Conservation (phyloP, 1,140 invertebrate genomes). For the Apis cerana region DNA sequence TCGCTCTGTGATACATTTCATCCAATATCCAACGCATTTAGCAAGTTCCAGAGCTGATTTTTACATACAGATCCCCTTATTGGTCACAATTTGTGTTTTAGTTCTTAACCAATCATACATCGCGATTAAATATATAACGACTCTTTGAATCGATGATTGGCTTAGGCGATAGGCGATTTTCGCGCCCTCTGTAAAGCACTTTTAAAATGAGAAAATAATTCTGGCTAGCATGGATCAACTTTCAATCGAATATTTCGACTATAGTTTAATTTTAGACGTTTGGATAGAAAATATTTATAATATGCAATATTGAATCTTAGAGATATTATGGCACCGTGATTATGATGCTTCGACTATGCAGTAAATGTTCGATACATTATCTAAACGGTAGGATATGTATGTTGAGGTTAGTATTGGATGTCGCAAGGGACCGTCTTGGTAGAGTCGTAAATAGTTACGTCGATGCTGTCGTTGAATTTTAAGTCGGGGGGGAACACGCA, state of each 20-base stretch:
- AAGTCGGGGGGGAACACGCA: constrained; percentile 2
- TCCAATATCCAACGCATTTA: background rate
- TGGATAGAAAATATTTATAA: too few species aligned
- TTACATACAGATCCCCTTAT: background rate
- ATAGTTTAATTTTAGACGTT: background rate
- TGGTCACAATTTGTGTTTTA: background rate
- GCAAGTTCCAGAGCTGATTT: background rate
- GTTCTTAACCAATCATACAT: too few species aligned
- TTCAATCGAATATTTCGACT: background rate
- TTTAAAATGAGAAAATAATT: background rate
- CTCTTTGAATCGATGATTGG: background rate
- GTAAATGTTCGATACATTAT: constrained; percentile 22
- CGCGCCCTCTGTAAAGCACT: background rate
- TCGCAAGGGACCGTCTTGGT: constrained; percentile 17
- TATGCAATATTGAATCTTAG: background rate
- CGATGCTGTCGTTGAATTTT: constrained; percentile 26
- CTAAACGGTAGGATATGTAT: background rate
- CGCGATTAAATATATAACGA: background rate
- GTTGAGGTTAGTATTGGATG: background rate
- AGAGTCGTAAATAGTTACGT: constrained; percentile 33
- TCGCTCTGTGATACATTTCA: background rate
- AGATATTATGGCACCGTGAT: background rate
- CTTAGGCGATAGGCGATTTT: fast-evolving
- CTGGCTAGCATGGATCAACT: background rate
- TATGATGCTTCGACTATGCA: background rate